Evolutionary conservation across 2,888 invertebrate genomes (phyloP).

Genomic region (Polydrusus pterygomalis): DNA sequence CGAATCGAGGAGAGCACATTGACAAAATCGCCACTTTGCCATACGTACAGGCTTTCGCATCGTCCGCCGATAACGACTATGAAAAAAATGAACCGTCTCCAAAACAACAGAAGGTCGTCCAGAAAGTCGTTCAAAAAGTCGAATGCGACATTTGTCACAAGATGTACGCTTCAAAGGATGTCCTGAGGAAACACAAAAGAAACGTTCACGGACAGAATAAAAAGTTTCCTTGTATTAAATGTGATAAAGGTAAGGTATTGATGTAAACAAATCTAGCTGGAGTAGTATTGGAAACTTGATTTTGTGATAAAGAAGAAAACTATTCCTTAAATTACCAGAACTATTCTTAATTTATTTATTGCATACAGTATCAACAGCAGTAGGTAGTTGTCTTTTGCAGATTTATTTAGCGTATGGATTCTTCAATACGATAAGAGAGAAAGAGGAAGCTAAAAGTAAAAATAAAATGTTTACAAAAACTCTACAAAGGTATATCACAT

Average conservation of each 20-base stretch:
- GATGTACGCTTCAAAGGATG: constrained; percentile 66
- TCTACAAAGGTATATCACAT: too few relatives aligned
- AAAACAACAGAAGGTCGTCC: constrained; percentile 23
- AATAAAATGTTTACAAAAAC: too few relatives aligned
- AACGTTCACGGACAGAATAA: constrained; percentile 76
- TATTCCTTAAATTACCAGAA: too few relatives aligned
- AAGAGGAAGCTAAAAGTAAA: too few relatives aligned
- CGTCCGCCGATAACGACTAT: not conserved
- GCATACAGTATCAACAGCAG: too few relatives aligned
- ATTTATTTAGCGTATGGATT: too few relatives aligned
- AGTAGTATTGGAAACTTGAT: too few relatives aligned
- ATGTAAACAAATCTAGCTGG: too few relatives aligned
- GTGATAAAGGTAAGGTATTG: constrained; percentile 73
- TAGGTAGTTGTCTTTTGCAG: too few relatives aligned
- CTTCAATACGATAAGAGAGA: too few relatives aligned
- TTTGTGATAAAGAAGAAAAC: too few relatives aligned
- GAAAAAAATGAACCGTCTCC: not conserved
- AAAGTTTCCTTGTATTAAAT: constrained; percentile 76
- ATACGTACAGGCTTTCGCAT: not conserved
- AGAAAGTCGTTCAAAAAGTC: constrained; percentile 56
- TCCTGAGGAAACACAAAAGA: constrained; percentile 67
- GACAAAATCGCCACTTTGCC: not conserved
- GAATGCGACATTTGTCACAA: constrained; percentile 68
- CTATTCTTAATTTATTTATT: too few relatives aligned
- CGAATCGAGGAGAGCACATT: not conserved